Evolutionary conservation across 2,113 vertebrate species (phyloP).

Genomic region (Oreochromis tanganicae): DNA sequence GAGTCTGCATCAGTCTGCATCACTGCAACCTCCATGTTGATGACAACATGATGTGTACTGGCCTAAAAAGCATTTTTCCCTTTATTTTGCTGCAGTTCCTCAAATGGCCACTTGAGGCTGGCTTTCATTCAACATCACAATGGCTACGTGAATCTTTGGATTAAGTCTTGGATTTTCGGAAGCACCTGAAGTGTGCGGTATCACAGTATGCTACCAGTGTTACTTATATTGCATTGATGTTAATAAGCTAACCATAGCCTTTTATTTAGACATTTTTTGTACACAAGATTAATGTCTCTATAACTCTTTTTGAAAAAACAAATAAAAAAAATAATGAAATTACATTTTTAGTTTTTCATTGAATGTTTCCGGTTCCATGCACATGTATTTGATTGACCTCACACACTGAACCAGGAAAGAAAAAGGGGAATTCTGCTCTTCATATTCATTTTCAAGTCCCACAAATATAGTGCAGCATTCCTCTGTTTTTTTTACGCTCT

Average conservation of each 20-base stretch:
- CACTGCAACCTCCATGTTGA: background rate
- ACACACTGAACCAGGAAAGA: background rate
- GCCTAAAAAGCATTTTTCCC: background rate
- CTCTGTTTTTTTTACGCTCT: background rate
- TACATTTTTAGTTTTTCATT: too few relatives aligned
- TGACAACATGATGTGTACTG: background rate
- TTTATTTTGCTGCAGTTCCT: background rate
- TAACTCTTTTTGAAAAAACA: background rate
- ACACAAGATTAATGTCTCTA: background rate
- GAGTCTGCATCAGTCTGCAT: background rate
- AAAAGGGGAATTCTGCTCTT: background rate
- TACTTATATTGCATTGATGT: background rate
- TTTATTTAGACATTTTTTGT: background rate
- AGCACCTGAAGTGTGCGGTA: background rate
- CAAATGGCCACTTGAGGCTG: background rate
- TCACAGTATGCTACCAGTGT: background rate
- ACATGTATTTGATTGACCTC: background rate
- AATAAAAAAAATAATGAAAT: too few relatives aligned
- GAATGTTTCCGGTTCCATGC: background rate
- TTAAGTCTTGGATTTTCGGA: background rate
- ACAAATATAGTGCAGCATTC: background rate
- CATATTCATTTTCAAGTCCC: background rate
- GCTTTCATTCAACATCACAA: background rate
- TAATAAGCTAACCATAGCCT: background rate
- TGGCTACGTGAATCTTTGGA: background rate